Evolutionary conservation across 1,140 invertebrate species (phyloP).

Genomic region (Trachymyrmex septentrionalis): DNA sequence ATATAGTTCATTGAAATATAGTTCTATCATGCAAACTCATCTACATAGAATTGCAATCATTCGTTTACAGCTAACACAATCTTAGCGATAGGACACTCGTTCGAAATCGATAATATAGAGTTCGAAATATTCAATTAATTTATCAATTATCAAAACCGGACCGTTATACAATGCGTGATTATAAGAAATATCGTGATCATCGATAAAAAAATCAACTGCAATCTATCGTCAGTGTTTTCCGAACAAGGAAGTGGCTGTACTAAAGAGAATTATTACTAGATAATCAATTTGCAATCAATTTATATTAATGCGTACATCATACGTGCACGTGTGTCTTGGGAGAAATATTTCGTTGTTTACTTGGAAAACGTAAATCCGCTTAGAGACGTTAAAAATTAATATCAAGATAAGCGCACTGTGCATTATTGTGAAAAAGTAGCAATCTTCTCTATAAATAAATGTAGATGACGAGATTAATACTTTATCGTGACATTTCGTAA

Average conservation of each 20-base stretch:
- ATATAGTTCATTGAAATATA: neutral
- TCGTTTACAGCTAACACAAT: neutral
- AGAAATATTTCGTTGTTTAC: constrained; percentile 28
- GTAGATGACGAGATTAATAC: neutral
- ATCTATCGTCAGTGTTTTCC: neutral
- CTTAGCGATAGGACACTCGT: neutral
- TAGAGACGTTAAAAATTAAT: neutral
- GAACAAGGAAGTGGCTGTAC: constrained; percentile 11
- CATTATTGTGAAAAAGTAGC: constrained; percentile 5
- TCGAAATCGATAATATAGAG: neutral
- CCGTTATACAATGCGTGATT: constrained; percentile 7
- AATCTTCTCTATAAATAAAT: constrained; percentile 27
- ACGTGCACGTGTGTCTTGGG: neutral
- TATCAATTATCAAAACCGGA: constrained; percentile 1
- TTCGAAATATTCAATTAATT: constrained; percentile 11
- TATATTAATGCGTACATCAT: neutral
- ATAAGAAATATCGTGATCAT: neutral
- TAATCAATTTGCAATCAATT: constrained; percentile 23
- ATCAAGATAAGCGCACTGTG: neutral
- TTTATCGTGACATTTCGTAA: constrained; percentile 42
- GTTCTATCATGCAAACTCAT: neutral
- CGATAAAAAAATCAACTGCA: neutral
- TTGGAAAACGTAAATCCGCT: neutral
- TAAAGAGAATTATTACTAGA: constrained; percentile 25
- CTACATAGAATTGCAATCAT: neutral